Conservation (phyloP, 2,888 invertebrate genomes). For the Pocota personata region DNA sequence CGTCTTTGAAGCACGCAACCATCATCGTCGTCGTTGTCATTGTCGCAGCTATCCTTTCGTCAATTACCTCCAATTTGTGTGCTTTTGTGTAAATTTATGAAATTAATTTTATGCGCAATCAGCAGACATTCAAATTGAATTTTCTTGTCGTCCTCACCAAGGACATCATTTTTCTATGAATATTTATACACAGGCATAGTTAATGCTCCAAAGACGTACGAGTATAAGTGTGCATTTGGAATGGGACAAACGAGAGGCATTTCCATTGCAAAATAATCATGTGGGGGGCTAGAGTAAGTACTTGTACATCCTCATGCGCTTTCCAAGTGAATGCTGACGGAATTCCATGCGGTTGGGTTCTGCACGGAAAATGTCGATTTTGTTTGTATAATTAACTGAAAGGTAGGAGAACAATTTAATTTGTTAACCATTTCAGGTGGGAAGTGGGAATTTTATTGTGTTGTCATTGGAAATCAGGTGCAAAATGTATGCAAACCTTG, state of each 20-base stretch:
- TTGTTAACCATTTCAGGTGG: neutral
- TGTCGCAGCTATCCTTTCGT: neutral
- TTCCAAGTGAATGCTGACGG: neutral
- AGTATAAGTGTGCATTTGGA: neutral
- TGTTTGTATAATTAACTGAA: constrained; percentile 4
- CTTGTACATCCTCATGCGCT: too few species aligned
- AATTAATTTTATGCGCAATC: constrained; percentile 71
- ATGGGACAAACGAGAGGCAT: constrained; percentile 26
- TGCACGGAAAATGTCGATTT: neutral
- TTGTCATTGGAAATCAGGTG: too few species aligned
- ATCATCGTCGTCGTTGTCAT: neutral
- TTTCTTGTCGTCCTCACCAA: constrained; percentile 49
- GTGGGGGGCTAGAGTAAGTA: neutral
- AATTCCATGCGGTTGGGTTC: too few species aligned
- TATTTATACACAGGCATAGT: constrained; percentile 42
- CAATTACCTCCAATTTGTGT: constrained; percentile 63
- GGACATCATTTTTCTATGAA: constrained; percentile 57
- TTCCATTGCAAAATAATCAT: constrained; percentile 49
- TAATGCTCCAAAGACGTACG: neutral
- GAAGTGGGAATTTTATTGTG: neutral
- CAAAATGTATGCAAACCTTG: neutral
- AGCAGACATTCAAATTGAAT: constrained; percentile 69
- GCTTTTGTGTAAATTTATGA: constrained; percentile 61
- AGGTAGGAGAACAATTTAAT: constrained; percentile 2
- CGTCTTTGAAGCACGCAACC: constrained; percentile 25